Evolutionary conservation across 2,113 vertebrate genomes (phyloP).

Genomic region (Mastomys coucha): DNA sequence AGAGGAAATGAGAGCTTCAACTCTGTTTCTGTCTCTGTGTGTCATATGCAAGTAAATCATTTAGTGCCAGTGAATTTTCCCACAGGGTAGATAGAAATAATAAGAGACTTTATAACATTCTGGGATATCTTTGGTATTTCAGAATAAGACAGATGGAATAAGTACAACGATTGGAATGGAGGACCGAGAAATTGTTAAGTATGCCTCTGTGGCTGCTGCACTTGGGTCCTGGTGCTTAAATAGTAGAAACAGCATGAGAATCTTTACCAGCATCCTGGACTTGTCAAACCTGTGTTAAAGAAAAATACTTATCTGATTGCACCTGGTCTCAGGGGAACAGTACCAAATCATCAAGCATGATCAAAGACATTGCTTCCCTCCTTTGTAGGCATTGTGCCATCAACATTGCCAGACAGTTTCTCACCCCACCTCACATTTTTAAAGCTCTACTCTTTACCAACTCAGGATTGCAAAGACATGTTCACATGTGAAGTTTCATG

Average conservation of each 20-base stretch:
- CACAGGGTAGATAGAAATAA: conserved; percentile 35
- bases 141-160: conserved; percentile 63
- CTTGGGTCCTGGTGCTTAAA: conserved; percentile 55
- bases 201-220: conserved; percentile 13
- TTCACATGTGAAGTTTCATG: not conserved
- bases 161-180: not conserved
- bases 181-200: conserved; percentile 19
- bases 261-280: conserved; percentile 30
- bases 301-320: conserved; percentile 61
- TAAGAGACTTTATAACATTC: conserved; percentile 54
- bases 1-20: not conserved
- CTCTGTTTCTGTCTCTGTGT: not conserved
- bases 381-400: not conserved
- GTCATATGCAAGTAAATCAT: conserved; percentile 63
- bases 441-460: conserved; percentile 11
- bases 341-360: conserved; percentile 43
- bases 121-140: conserved; percentile 50
- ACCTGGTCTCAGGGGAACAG: conserved; percentile 1
- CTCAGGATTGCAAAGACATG: not conserved
- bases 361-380: conserved; percentile 29
- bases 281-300: conserved; percentile 52
- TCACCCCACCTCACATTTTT: not conserved
- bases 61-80: conserved; percentile 47
- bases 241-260: conserved; percentile 58
- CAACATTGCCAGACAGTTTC: conserved; percentile 43